phyloP scores from a whole-genome alignment of 2,797 vertebrate species.

The Sebastes oblongus region DNA sequence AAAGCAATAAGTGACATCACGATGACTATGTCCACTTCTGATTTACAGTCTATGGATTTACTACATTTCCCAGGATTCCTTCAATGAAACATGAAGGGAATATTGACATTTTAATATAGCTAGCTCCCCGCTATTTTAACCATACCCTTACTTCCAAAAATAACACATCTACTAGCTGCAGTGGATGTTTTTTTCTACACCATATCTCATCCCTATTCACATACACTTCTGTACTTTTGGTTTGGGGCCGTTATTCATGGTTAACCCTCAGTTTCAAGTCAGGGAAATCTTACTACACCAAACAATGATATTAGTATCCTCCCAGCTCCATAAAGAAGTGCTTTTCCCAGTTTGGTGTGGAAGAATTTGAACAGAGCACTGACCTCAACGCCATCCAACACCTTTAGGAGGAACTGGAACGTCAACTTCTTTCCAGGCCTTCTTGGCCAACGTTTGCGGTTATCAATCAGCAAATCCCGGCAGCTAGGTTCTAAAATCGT shows the following conservation, averaged over 20 bases:
- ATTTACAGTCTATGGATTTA: neutral
- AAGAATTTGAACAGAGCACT: no score
- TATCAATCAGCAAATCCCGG: no score
- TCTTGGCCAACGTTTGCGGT: neutral
- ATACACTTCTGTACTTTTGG: neutral
- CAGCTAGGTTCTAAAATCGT: neutral
- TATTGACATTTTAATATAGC: neutral
- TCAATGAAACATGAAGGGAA: neutral
- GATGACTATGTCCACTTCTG: no score
- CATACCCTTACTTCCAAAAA: neutral
- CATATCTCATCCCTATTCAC: neutral
- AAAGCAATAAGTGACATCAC: no score
- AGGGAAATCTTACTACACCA: no score
- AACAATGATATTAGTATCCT: no score
- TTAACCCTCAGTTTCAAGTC: neutral
- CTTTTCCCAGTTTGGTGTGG: no score
- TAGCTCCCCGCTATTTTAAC: neutral
- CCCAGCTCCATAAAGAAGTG: no score
- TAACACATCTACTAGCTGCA: neutral
- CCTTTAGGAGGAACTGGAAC: neutral
- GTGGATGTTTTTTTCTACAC: neutral
- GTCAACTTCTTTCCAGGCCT: neutral
- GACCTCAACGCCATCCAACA: neutral
- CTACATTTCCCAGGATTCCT: neutral
- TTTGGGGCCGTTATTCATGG: neutral